Conservation (phyloP, 2,888 invertebrate species). For the Schrankia costaestrigalis region DNA sequence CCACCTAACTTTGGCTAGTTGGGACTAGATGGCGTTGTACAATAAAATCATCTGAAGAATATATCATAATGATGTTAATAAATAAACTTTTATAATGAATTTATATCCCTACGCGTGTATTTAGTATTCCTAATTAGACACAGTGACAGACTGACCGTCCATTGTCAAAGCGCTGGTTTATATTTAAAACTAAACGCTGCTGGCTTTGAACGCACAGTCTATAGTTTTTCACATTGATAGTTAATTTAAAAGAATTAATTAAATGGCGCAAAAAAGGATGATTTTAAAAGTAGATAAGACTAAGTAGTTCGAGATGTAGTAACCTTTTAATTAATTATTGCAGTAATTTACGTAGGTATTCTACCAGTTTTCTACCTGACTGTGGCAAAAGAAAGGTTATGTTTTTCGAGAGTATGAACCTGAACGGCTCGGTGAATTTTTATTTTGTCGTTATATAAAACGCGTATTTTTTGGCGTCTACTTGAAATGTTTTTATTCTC, state of each 20-base stretch:
- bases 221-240: constrained; percentile 36
- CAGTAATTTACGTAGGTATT: constrained; percentile 31
- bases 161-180: constrained; percentile 64
- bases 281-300: constrained; percentile 49
- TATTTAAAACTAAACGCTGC: constrained; percentile 65
- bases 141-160: constrained; percentile 59
- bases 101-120: constrained; percentile 30
- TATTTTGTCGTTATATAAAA: too few species aligned
- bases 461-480: too few species aligned
- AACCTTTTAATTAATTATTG: too few species aligned
- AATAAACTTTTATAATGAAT: constrained; percentile 12
- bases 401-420: too few species aligned
- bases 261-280: constrained; percentile 54
- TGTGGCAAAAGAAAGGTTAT: too few species aligned
- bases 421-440: too few species aligned
- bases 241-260: constrained; percentile 60
- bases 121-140: constrained; percentile 59
- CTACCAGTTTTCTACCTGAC: too few species aligned
- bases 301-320: constrained; percentile 40
- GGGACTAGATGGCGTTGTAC: too few species aligned
- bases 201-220: constrained; percentile 53
- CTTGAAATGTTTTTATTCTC: too few species aligned
- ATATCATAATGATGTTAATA: too few species aligned
- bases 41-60: too few species aligned
- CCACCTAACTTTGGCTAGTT: too few species aligned